Conservation (phyloP, 30 jellyfish, hydroid and myxozoan species). For the Morbakka virulenta region DNA sequence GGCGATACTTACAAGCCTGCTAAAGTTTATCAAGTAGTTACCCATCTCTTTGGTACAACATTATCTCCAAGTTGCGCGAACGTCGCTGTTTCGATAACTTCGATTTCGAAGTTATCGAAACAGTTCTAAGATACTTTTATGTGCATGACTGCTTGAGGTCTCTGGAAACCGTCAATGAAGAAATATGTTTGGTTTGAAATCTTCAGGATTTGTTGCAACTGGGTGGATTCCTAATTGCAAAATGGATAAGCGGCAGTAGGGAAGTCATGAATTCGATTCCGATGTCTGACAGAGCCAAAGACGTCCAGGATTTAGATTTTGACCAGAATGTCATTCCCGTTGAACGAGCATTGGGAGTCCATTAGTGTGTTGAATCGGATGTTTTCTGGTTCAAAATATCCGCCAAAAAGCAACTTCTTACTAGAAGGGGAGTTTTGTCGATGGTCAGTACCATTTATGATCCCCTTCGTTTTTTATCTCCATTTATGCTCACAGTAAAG, state of each 20-base stretch:
- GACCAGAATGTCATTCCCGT: slow-evolving; percentile 26
- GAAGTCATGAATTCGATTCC: slow-evolving; percentile 37
- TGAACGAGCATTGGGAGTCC: slow-evolving; percentile 42
- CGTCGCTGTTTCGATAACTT: slow-evolving; percentile 52
- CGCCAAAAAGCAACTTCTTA: slow-evolving; percentile 14
- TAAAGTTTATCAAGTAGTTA: slow-evolving; percentile 39
- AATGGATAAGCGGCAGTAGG: slow-evolving; percentile 36
- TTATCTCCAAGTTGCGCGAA: slow-evolving; percentile 68
- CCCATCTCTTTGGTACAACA: slow-evolving; percentile 63
- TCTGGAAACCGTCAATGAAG: slow-evolving; percentile 15
- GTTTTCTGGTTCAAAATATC: not conserved
- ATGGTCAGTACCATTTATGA: slow-evolving; percentile 9
- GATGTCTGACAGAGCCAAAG: slow-evolving; percentile 23
- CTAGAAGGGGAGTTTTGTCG: slow-evolving; percentile 28
- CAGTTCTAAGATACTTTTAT: slow-evolving; percentile 37
- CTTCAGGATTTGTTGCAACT: slow-evolving; percentile 16
- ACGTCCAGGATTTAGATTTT: slow-evolving; percentile 7
- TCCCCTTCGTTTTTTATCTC: slow-evolving; percentile 39
- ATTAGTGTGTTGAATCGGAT: slow-evolving; percentile 21
- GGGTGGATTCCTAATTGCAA: slow-evolving; percentile 57
- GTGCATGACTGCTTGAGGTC: slow-evolving; percentile 56
- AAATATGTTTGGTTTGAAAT: slow-evolving; percentile 5
- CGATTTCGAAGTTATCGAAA: slow-evolving; percentile 2
- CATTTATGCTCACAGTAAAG: slow-evolving; percentile 23
- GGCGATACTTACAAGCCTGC: slow-evolving; percentile 40